Conservation (phyloP, 2,113 vertebrate species). For the Chrysemys picta region DNA sequence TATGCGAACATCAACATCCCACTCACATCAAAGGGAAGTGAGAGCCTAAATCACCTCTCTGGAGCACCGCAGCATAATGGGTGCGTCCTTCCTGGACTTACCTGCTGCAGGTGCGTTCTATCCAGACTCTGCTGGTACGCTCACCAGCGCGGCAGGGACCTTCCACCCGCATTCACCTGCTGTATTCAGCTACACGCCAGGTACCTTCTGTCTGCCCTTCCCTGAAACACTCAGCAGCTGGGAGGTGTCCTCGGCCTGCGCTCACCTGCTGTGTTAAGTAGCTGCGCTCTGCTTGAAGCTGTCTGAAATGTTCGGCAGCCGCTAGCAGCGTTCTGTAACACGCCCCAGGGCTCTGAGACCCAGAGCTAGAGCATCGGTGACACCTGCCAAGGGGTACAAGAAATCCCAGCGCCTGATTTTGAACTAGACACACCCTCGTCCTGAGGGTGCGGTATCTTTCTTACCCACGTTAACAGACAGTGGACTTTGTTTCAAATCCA, state of each 20-base stretch:
- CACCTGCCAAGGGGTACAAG: not conserved
- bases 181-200: not conserved
- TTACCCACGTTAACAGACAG: not conserved
- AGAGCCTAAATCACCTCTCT: not conserved
- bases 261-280: not conserved
- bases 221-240: not conserved
- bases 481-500: constrained; percentile 60
- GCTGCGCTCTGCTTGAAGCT: no score
- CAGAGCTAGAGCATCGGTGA: not conserved
- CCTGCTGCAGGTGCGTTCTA: not conserved
- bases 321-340: not conserved
- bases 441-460: not conserved
- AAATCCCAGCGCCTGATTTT: not conserved
- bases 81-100: not conserved
- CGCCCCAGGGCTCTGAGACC: not conserved
- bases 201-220: not conserved
- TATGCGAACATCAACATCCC: not conserved
- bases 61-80: not conserved
- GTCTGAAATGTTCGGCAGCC: not conserved
- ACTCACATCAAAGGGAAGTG: not conserved
- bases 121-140: not conserved
- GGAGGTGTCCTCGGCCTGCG: not conserved
- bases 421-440: not conserved
- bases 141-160: not conserved
- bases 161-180: not conserved